phyloP scores from a whole-genome alignment of 1,140 invertebrate species.

The Cyclargus thomasi region DNA sequence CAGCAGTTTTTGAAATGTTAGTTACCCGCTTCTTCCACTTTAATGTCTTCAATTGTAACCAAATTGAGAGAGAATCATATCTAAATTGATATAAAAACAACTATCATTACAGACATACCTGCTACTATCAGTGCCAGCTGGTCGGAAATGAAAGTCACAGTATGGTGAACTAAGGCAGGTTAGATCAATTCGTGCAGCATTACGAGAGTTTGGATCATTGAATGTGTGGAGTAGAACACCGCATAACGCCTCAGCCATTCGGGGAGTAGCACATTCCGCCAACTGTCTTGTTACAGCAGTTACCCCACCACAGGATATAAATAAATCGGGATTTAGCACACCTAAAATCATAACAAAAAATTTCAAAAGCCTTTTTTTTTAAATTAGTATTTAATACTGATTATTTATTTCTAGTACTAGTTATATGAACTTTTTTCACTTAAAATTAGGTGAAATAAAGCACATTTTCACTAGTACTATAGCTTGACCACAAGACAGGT shows the following conservation, averaged over 20 bases:
- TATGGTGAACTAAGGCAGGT: constrained; percentile 91
- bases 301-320: constrained; percentile 89
- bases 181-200: constrained; percentile 84
- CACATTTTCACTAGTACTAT: too few relatives aligned
- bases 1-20: too few relatives aligned
- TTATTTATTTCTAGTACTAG: too few relatives aligned
- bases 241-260: constrained; percentile 89
- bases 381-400: too few relatives aligned
- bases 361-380: too few relatives aligned
- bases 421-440: too few relatives aligned
- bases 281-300: constrained; percentile 87
- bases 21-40: too few relatives aligned
- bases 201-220: constrained; percentile 89
- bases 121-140: constrained; percentile 76
- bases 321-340: constrained; percentile 86
- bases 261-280: constrained; percentile 85
- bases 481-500: too few relatives aligned
- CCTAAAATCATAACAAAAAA: constrained; percentile 69
- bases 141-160: constrained; percentile 90
- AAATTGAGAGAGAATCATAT: too few relatives aligned
- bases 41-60: too few relatives aligned
- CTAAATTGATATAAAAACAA: too few relatives aligned
- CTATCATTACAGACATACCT: constrained; percentile 57
- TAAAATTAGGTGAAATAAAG: too few relatives aligned
- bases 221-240: constrained; percentile 90